Evolutionary conservation across 2,888 invertebrate species (phyloP).

Genomic region (Pristionchus exspectatus): DNA sequence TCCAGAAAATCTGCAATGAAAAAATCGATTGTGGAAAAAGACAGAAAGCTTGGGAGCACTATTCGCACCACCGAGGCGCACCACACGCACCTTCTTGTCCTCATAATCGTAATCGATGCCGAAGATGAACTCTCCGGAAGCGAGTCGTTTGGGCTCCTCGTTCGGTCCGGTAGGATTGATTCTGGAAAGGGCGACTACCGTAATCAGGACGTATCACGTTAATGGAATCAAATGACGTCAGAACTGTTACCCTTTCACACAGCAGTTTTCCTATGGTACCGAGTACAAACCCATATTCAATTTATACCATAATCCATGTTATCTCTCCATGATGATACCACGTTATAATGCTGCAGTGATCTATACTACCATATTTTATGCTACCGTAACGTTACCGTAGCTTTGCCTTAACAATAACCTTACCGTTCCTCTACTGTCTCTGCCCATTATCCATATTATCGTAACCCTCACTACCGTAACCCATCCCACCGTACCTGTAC

Average conservation of each 20-base stretch:
- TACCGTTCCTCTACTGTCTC: no score
- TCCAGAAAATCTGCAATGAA: constrained; percentile 84
- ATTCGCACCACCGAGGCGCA: neutral
- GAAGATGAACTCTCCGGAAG: constrained; percentile 78
- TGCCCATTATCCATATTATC: no score
- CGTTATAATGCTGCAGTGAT: no score
- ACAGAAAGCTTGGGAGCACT: neutral
- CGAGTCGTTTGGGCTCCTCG: constrained; percentile 71
- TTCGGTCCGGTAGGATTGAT: constrained; percentile 66
- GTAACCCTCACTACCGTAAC: neutral
- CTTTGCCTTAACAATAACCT: no score
- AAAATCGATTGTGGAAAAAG: neutral
- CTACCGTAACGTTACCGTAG: no score
- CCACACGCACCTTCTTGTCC: constrained; percentile 85
- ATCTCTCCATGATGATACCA: no score
- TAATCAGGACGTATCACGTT: neutral
- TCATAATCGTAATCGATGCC: constrained; percentile 95
- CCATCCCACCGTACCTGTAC: constrained; percentile 61
- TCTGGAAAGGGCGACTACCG: constrained; percentile 32
- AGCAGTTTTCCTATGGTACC: no score
- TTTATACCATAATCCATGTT: no score
- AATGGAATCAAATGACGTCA: no score
- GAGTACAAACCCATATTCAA: no score
- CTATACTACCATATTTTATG: no score
- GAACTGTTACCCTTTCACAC: no score